phyloP scores from a whole-genome alignment of 2,797 vertebrate species.

The Pelochelys cantorii region DNA sequence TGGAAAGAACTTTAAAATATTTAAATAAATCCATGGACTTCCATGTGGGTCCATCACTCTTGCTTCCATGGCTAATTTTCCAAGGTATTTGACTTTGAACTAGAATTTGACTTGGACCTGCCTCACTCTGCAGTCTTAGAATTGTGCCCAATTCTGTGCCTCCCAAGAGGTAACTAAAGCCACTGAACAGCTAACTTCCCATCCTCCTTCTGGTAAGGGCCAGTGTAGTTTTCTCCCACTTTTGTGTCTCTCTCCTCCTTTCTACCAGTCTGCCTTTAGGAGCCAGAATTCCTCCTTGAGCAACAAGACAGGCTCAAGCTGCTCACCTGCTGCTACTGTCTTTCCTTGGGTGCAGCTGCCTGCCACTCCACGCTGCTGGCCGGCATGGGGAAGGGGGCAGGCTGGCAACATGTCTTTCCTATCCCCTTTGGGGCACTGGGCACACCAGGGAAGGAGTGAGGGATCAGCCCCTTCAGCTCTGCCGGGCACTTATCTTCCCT shows the following conservation, averaged over 20 bases:
- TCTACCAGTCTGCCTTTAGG: neutral
- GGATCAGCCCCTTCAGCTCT: neutral
- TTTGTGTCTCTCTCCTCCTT: neutral
- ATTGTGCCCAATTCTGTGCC: neutral
- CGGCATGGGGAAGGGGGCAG: neutral
- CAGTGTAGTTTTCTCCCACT: neutral
- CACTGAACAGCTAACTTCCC: neutral
- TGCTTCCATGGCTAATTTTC: neutral
- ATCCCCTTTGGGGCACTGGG: neutral
- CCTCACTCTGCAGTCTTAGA: neutral
- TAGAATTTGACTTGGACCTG: neutral
- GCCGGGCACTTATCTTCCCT: accelerated
- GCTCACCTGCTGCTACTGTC: neutral
- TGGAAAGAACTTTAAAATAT: neutral
- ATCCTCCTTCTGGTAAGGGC: neutral
- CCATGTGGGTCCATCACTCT: neutral
- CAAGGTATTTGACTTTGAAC: neutral
- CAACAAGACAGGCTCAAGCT: neutral
- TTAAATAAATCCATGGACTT: neutral
- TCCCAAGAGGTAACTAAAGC: neutral
- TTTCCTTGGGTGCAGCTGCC: neutral
- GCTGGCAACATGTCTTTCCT: neutral
- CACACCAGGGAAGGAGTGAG: neutral
- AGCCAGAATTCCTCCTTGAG: neutral
- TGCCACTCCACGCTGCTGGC: neutral